A percentile compares a stretch with the other conserved stretches of the same genome.
phyloP scores from a whole-genome alignment of 2,113 vertebrate species.

The Balaeniceps rex region DNA sequence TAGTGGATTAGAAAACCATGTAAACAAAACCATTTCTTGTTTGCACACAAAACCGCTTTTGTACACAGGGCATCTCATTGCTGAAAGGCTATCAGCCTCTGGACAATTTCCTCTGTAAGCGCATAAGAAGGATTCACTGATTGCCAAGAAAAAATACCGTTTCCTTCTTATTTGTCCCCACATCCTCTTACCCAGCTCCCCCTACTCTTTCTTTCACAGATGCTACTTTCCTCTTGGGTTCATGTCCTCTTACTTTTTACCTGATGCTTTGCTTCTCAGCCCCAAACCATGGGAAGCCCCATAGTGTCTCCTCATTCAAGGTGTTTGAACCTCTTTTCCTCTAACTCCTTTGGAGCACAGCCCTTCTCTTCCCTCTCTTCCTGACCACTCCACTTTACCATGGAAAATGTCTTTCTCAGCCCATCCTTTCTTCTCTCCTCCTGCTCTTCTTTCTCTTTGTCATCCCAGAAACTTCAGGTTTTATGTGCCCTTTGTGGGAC shows the following conservation, averaged over 20 bases:
- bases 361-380: background rate
- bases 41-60: background rate
- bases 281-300: background rate
- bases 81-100: background rate
- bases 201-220: background rate
- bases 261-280: background rate
- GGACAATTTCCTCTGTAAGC: background rate
- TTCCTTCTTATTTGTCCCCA: background rate
- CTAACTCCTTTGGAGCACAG: background rate
- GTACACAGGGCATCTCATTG: background rate
- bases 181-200: background rate
- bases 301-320: background rate
- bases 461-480: background rate
- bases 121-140: background rate
- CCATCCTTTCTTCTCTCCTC: background rate
- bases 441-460: background rate
- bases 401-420: background rate
- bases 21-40: background rate
- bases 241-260: background rate
- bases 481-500: background rate
- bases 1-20: background rate
- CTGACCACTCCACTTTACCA: background rate
- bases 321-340: background rate
- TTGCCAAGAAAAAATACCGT: background rate
- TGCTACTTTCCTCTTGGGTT: background rate